Base-by-base conservation (phyloP, 2,888 invertebrate species). In the Dascillus cervinus region DNA sequence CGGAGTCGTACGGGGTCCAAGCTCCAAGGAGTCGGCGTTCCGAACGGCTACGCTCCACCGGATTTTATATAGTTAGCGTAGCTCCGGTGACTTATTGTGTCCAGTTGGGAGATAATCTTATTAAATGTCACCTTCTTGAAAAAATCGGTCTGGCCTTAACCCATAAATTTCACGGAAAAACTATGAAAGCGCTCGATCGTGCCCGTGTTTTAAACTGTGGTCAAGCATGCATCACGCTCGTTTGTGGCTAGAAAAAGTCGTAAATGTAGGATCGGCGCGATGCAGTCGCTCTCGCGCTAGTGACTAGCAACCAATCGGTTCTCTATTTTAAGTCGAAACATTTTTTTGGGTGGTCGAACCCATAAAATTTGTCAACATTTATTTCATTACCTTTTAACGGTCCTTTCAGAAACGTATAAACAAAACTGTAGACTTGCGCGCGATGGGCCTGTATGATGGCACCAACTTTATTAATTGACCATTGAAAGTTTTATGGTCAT, bases 21-120 rank as follows among this genome's bases (percentile, higher is more conserved):
- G 39, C 40, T 39, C 43, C 31, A 42, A 43, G 45, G 41, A 47
- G 42, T 44, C 43, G 40, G 39, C 39, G 49, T 49, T 49, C 46
- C 49, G 39, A 37, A 36, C 41, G 47, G 44, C 41, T 46, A 40
- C 49, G 47, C 49, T 46, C 40, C 43, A 43, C 14, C 28, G 37
- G 34, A 33, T 35, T 31, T 34, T 29, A 17, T 23, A 37, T 32
- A 37, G 31, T 39, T 20, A 34, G 39, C 39, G 39, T 41, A 43
- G 38, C 43, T 36, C 36, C 38, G 40, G 38, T 29, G 33, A 37
- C 36, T 32, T 37, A 44, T 41, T 41, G n/a, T n/a, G 44, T 44
- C 44, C 39, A 43, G 34, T 38, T 37, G 29, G 32, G 19, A 27
- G 12, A 13, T 17, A 6, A 17, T 17, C 17, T 17, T n/a, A n/a